Evolutionary conservation across 1,140 invertebrate species (phyloP), one percentile per base, ranked within the genome.

Genomic region (Bombus breviceps): DNA sequence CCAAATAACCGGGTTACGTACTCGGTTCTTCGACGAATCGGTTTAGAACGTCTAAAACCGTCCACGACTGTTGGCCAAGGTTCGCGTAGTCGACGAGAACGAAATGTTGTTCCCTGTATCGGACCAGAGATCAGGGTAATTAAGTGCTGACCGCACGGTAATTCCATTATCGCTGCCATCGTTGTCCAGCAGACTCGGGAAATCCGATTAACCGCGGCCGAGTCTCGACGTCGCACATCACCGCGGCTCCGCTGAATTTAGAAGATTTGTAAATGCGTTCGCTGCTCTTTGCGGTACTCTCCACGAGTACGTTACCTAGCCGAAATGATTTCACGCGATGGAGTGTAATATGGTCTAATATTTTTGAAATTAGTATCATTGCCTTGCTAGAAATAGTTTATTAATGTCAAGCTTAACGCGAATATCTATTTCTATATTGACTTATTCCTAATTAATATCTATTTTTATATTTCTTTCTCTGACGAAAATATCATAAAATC

Each of bases 91-190:
- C 22, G 10, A 22, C 32, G 39, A 39, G 22, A 81, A 57, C 39
- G 41, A 72, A 89, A 73, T 43, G 78, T 68, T 72, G 57, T 22
- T 64, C 25, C 34, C n/a, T 68, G 62, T 68, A 81, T 82, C 82
- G 81, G 43, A 1, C 37, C 84, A 79, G 43, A 81, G 64, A 64
- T 78, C 69, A 37, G 6, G 81, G 80, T 91, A 91, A 91, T 91
- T 86, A 91, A 91, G 69, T 81, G 71, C 57, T 82, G 84, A 91
- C 86, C 86, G 84, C 53, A 71, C 73, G 86, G 69, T 91, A 91
- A 91, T 88, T 84, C 83, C 81, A 91, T 91, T 91, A 91, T 91
- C 86, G 85, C 75, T 78, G 83, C 59, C 89, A 81, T 90, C 84
- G 81, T 82, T 66, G 74, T 81, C 76, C 76, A 68, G 71, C 59